Percentiles rank a stretch among this genome's conserved stretches.
These are phyloP conservation scores for Axis porcinus DNA, from an alignment of 2,113 vertebrate species.

Conservation along the genomic window DNA sequence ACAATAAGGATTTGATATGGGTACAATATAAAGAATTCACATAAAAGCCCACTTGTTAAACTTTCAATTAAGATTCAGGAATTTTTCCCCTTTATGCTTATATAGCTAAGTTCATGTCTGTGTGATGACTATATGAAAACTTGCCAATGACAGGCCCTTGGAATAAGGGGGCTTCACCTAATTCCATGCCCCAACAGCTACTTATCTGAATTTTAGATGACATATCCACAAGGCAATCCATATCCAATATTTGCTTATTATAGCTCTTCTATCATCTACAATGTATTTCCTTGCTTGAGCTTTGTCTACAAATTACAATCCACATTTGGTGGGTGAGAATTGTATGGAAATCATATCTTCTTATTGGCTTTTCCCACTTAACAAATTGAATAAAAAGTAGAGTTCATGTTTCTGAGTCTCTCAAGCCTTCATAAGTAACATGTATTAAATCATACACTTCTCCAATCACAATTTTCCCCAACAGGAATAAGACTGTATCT, in stretches of 20 bases:
- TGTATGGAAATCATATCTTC: constrained; percentile 13
- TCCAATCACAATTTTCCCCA: neutral
- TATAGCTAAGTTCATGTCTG: neutral
- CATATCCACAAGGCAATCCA: neutral
- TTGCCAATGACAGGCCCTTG: neutral
- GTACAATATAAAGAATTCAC: neutral
- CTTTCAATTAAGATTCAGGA: neutral
- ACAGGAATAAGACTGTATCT: constrained; percentile 20
- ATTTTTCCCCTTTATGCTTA: neutral
- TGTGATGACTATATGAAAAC: neutral
- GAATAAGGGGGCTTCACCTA: neutral
- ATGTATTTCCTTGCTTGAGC: neutral
- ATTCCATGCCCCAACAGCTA: neutral
- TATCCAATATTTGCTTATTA: neutral
- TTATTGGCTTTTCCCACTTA: constrained; percentile 6
- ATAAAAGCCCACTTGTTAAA: neutral
- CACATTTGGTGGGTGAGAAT: neutral
- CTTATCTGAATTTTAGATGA: neutral
- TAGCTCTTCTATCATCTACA: neutral
- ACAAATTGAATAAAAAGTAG: constrained; percentile 6
- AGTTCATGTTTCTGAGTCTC: constrained; percentile 13
- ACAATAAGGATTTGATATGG: neutral
- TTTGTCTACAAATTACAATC: neutral
- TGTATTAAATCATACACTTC: constrained; percentile 35
- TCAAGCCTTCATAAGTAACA: neutral